Percentiles rank a stretch among this genome's conserved stretches.
Conservation (phyloP, 2,113 vertebrate species). For the Elgaria multicarinata region DNA sequence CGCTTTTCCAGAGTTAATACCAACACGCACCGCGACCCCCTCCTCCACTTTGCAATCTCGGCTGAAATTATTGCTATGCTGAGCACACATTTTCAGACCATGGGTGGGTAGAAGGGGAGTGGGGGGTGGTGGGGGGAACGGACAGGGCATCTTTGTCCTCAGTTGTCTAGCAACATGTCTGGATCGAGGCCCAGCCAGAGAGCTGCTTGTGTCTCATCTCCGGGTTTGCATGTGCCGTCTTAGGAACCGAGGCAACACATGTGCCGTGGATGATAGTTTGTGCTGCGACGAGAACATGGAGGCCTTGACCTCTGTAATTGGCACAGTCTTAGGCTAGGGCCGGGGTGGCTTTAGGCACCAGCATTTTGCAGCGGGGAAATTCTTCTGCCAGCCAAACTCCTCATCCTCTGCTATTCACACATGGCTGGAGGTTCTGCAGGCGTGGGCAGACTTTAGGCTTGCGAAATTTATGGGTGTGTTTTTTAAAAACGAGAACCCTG, state of each 20-base stretch:
- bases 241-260: neutral
- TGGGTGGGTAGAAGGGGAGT: neutral
- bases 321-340: too few species aligned
- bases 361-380: too few species aligned
- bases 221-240: too few species aligned
- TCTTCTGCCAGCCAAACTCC: too few species aligned
- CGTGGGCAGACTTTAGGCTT: too few species aligned
- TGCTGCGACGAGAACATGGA: neutral
- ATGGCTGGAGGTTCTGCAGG: too few species aligned
- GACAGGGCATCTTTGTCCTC: neutral
- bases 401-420: too few species aligned
- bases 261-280: neutral
- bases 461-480: too few species aligned
- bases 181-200: neutral
- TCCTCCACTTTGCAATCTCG: conserved; percentile 50
- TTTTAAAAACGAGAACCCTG: too few species aligned
- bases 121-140: too few species aligned
- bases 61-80: conserved; percentile 67
- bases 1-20: conserved; percentile 69
- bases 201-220: neutral
- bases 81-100: conserved; percentile 61
- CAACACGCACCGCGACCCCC: conserved; percentile 42
- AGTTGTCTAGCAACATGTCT: neutral
- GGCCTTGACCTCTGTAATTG: too few species aligned
- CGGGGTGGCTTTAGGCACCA: too few species aligned